Evolutionary conservation across 1,140 invertebrate genomes (phyloP), one percentile per base, ranked within the genome.

Genomic region (Alviniconcha marisindica): DNA sequence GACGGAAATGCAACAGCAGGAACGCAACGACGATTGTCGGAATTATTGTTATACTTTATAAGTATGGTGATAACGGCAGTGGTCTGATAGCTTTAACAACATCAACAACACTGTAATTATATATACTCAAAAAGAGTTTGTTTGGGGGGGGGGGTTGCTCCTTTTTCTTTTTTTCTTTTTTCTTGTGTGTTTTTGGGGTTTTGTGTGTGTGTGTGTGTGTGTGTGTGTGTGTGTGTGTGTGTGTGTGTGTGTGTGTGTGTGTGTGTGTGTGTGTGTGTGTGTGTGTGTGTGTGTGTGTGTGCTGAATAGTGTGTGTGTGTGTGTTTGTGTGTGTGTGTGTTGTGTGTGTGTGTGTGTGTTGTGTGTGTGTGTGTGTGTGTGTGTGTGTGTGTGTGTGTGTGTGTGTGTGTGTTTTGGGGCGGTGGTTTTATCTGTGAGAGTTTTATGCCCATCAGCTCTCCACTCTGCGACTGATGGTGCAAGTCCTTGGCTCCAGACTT

Each of bases 151-250:
- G n/a, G 33, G 63, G 12, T 14, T 69, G 12, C 0, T 31, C 12
- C 15, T 3, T 69, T 14, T 28, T 28, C 63, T 69, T 15, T 71
- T 10, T 71, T 7, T 40, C 12, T 28, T 15, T 40, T 31, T 40
- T 7, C 5, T 2, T 40, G 36, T 40, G 36, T 21, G n/a, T 40
- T 1, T 24, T 7, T 40, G 12, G 3, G 28, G 36, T 33, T 31
- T 5, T 69, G 63, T 69, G 63, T 36, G 63, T 69, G 63, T 69
- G 63, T 69, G 63, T 69, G 63, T 69, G 63, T 69, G 63, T 69
- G 63, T 69, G 63, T 69, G 63, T 69, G 63, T 36, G 63, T 69
- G 31, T 69, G 63, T 36, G 63, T 69, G 63, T 69, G 63, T 36
- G 63, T 69, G 63, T 69, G 63, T 36, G 31, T 69, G 63, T 69